Base-by-base conservation (phyloP, 2,888 invertebrate genomes). In the Napeogenes sylphis region DNA sequence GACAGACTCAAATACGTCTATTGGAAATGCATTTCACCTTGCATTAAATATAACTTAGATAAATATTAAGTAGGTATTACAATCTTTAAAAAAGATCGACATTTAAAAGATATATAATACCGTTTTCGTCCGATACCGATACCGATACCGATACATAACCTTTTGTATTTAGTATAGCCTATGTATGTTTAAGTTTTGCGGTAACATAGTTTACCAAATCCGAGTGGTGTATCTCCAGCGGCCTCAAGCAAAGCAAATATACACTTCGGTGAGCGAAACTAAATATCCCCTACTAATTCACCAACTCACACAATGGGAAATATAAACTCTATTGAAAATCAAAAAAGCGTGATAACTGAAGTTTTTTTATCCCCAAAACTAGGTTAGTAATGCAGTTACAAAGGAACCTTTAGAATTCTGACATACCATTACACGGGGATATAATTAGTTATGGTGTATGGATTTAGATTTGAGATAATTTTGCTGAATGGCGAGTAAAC, bases 361-460 rank as follows among this genome's bases (percentile, higher is more conserved):
- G 78, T 72, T 73, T 74, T 81, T 87, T 85, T 84, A 84, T 85
- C 81, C 83, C 85, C 87, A 87, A 89, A 90, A 90, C 82, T 90
- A 86, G 90, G 90, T 90, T 89, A 90, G 89, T 90, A 90, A 90
- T 90, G 85, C 90, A 82, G 74, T 76, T 63, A 88, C 87, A 90
- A 89, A 76, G 73, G 64, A 79, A 63, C 30, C 62, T 54, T 60
- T 74, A 78, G 82, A 84, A 86, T 75, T 75, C 80, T 78, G 81
- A 79, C 83, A 79, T 78, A 75, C 79, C 82, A 85, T 90, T 90
- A 88, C 84, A 85, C 70, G 88, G 85, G 88, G 89, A 89, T 90
- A 86, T 90, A 89, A 90, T 90, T 90, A 90, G 90, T 81, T 87
- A 89, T 90, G 90, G 90, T 90, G 85, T 82, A 87, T 83, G 89